Evolutionary conservation across 2,797 vertebrate species (phyloP).

Genomic region (Alcedo quadribrachys): DNA sequence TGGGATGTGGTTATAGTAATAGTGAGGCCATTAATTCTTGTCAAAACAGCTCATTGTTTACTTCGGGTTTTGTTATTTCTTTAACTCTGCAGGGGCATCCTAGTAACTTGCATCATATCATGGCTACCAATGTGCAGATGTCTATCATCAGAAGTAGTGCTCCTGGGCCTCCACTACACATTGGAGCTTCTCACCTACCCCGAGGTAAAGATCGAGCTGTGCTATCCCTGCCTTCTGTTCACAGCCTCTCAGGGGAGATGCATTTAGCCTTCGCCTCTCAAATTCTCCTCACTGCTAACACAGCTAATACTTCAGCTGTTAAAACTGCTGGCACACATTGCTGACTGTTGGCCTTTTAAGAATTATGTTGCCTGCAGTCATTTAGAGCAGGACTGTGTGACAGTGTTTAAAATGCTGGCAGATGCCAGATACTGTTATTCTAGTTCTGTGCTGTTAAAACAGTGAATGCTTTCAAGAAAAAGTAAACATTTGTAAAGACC

Average conservation of each 20-base stretch:
- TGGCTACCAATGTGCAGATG: conserved; percentile 95
- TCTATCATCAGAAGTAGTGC: conserved; percentile 90
- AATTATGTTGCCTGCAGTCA: neutral
- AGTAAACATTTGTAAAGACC: neutral
- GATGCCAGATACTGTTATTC: neutral
- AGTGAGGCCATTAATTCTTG: neutral
- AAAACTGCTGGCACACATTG: neutral
- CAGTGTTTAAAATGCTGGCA: neutral
- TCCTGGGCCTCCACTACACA: conserved; percentile 87
- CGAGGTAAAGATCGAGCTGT: conserved; percentile 81
- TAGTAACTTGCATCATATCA: conserved; percentile 93
- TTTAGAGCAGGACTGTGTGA: neutral
- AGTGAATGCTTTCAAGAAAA: neutral
- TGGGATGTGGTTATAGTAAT: neutral
- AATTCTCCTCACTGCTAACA: neutral
- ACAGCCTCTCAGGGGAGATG: neutral
- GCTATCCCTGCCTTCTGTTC: neutral
- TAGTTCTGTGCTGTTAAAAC: neutral
- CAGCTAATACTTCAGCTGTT: neutral
- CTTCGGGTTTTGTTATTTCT: neutral
- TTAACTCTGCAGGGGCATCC: conserved; percentile 87
- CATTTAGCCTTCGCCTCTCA: neutral
- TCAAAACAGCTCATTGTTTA: neutral
- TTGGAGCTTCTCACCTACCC: conserved; percentile 93
- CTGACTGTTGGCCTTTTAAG: neutral